A percentile compares a stretch with the other conserved stretches of the same genome.
Conservation (phyloP, 1,140 invertebrate species). For the Mycetomoellerius zeteki region DNA sequence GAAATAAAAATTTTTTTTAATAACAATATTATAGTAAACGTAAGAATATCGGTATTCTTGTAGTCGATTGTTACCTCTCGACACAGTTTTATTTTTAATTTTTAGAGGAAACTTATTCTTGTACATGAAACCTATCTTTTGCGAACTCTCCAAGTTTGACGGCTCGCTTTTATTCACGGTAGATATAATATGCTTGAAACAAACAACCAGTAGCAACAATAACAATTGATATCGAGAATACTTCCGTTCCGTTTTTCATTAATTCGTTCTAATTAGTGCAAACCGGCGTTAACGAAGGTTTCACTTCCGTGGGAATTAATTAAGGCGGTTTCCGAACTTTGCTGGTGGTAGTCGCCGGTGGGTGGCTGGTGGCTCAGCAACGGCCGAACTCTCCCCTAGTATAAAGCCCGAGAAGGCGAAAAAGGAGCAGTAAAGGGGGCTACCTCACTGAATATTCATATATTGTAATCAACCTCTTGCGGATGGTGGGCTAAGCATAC, state of each 20-base stretch:
- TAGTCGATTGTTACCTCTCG: neutral
- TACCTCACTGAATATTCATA: slow-evolving; percentile 85
- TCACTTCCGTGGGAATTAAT: slow-evolving; percentile 82
- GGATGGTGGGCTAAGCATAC: slow-evolving; percentile 67
- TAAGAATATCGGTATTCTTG: neutral
- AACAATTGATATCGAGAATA: neutral
- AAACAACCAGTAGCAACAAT: slow-evolving; percentile 55
- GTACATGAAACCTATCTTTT: too few relatives aligned
- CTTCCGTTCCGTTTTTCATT: slow-evolving; percentile 61
- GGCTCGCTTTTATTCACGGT: neutral
- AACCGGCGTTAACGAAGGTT: slow-evolving; percentile 82
- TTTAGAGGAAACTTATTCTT: neutral
- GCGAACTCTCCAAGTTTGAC: too few relatives aligned
- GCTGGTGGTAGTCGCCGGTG: slow-evolving; percentile 40
- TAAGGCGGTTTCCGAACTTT: slow-evolving; percentile 79
- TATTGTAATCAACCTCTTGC: slow-evolving; percentile 85
- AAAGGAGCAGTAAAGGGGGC: slow-evolving; percentile 63
- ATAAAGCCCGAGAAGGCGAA: slow-evolving; percentile 64
- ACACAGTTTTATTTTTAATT: neutral
- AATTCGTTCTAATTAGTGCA: slow-evolving; percentile 81
- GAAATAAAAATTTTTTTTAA: neutral
- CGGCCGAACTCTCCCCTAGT: slow-evolving; percentile 54
- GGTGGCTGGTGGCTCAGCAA: slow-evolving; percentile 48
- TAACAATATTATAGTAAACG: neutral
- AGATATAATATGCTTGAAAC: neutral